Conservation (phyloP, 2,888 invertebrate genomes). For the Callosobruchus maculatus region DNA sequence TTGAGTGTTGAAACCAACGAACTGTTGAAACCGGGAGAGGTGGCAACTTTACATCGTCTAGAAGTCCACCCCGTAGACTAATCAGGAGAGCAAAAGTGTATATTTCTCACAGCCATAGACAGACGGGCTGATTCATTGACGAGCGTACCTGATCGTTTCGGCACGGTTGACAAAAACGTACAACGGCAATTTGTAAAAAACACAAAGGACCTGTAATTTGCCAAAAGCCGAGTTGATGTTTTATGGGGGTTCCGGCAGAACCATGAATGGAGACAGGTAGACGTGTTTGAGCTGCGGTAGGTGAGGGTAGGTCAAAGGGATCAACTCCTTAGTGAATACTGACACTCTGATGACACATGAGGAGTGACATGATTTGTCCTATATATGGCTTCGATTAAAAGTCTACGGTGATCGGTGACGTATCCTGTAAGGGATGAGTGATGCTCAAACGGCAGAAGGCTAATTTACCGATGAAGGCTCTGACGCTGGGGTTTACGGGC, state of each 20-base stretch:
- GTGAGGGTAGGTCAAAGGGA: neutral
- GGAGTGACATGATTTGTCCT: too few relatives aligned
- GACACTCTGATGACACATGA: too few relatives aligned
- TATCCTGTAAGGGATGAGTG: too few relatives aligned
- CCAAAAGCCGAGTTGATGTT: neutral
- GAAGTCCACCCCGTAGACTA: neutral
- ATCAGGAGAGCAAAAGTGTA: neutral
- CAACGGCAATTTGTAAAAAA: neutral
- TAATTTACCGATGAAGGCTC: too few relatives aligned
- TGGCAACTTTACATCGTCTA: neutral
- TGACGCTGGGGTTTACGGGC: too few relatives aligned
- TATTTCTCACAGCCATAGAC: neutral
- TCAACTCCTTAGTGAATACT: too few relatives aligned
- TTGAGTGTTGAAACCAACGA: too few relatives aligned
- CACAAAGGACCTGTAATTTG: neutral
- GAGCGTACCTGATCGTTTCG: neutral
- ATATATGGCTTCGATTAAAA: too few relatives aligned
- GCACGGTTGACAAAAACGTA: neutral
- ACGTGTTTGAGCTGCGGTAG: neutral
- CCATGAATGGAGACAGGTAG: neutral
- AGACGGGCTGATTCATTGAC: neutral
- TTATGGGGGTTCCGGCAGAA: neutral
- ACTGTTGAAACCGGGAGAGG: too few relatives aligned
- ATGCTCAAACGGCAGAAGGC: too few relatives aligned
- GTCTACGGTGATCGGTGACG: too few relatives aligned